These are phyloP conservation scores for Chaetophractus vellerosus DNA, from an alignment of 2,797 vertebrate species.

Conservation along the genomic window DNA sequence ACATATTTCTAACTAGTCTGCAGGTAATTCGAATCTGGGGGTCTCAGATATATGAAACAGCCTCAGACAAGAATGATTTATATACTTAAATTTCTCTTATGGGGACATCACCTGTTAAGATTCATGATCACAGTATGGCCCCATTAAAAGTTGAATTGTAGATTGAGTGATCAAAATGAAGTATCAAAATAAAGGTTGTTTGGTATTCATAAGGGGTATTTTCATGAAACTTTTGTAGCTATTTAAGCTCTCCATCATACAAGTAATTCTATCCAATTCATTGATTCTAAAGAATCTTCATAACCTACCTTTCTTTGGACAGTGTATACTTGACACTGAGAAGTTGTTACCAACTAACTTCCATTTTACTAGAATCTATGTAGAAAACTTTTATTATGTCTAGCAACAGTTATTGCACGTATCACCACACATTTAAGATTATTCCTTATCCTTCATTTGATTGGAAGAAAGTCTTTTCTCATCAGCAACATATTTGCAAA, in stretches of 20 bases:
- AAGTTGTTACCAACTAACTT: background rate
- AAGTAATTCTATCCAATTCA: background rate
- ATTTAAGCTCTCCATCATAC: background rate
- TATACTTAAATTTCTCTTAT: slow-evolving; percentile 29
- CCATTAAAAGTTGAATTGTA: background rate
- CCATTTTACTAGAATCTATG: background rate
- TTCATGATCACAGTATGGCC: background rate
- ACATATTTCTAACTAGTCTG: background rate
- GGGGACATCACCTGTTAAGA: background rate
- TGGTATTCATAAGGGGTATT: background rate
- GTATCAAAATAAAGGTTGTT: background rate
- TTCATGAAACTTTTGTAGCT: background rate
- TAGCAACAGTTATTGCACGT: background rate
- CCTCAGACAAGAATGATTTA: background rate
- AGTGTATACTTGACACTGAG: background rate
- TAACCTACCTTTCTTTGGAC: background rate
- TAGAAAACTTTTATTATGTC: background rate
- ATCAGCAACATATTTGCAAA: background rate
- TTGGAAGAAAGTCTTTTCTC: background rate
- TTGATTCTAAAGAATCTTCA: background rate
- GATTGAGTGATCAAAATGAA: background rate
- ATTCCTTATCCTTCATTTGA: background rate
- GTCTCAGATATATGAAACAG: background rate
- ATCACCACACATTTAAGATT: background rate
- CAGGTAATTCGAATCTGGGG: background rate